A percentile compares a stretch with the other conserved stretches of the same genome.
Evolutionary conservation across 53 echinoderm and acorn worm genomes (phyloP).

Genomic region (Holothuria leucospilota): DNA sequence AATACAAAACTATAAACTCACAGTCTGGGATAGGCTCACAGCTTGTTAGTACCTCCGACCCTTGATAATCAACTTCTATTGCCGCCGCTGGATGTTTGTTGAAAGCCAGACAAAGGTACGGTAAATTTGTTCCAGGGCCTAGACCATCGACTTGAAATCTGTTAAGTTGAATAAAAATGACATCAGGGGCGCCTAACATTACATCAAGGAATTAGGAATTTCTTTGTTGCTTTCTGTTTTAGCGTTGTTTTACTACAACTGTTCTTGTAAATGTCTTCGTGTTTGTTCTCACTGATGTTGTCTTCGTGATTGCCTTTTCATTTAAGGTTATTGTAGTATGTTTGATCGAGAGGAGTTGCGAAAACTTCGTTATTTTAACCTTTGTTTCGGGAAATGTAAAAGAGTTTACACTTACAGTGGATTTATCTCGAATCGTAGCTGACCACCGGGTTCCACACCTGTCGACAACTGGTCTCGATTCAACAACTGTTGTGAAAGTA

Average conservation of each 20-base stretch:
- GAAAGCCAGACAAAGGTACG: not conserved
- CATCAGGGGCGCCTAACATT: no score
- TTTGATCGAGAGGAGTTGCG: no score
- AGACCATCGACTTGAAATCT: not conserved
- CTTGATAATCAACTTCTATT: not conserved
- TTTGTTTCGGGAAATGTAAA: no score
- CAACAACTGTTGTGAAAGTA: not conserved
- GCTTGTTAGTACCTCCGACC: not conserved
- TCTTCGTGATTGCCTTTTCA: no score
- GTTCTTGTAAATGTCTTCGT: no score
- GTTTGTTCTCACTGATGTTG: no score
- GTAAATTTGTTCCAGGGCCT: not conserved
- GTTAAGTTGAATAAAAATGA: not conserved
- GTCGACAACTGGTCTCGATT: not conserved
- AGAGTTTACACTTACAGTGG: not conserved
- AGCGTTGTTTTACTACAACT: no score
- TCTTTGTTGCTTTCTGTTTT: no score
- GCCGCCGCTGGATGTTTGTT: not conserved
- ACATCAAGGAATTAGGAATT: no score
- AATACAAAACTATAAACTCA: not conserved
- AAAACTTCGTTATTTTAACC: no score
- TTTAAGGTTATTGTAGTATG: no score
- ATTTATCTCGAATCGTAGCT: not conserved
- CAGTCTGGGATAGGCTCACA: conserved; percentile 4
- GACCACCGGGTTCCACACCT: not conserved